Evolutionary conservation across 2,113 vertebrate genomes (phyloP).

Genomic region (Notechis scutatus): DNA sequence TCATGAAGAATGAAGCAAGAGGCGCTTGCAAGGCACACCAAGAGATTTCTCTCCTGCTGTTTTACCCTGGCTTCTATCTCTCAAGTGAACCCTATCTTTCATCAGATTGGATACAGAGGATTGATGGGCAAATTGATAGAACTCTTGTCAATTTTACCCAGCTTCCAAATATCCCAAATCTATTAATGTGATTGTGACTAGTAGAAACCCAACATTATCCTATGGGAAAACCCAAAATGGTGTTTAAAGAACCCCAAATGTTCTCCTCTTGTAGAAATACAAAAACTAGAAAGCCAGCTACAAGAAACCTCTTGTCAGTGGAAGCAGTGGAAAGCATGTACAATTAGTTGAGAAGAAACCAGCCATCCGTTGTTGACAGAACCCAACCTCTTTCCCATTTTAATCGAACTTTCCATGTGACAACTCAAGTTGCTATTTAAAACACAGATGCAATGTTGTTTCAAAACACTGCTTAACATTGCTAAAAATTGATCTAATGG

Average conservation of each 20-base stretch:
- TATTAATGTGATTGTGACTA: not conserved
- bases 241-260: not conserved
- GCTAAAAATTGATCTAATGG: not conserved
- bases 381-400: not conserved
- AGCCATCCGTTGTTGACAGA: not conserved
- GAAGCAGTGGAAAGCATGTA: not conserved
- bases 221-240: not conserved
- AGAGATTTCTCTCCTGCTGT: not conserved
- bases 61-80: not conserved
- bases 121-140: not conserved
- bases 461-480: not conserved
- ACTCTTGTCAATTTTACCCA: not conserved
- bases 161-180: not conserved
- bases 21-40: not conserved
- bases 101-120: not conserved
- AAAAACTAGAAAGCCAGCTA: not conserved
- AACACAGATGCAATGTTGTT: not conserved
- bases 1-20: not conserved
- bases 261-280: not conserved
- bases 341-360: not conserved
- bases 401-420: not conserved
- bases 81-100: not conserved
- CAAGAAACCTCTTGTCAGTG: not conserved
- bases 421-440: not conserved
- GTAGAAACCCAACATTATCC: not conserved